A percentile compares a stretch with the other conserved stretches of the same genome.
These are phyloP conservation scores for Standfussiana lucernea DNA, from an alignment of 2,888 invertebrate genomes.

Conservation along the genomic window DNA sequence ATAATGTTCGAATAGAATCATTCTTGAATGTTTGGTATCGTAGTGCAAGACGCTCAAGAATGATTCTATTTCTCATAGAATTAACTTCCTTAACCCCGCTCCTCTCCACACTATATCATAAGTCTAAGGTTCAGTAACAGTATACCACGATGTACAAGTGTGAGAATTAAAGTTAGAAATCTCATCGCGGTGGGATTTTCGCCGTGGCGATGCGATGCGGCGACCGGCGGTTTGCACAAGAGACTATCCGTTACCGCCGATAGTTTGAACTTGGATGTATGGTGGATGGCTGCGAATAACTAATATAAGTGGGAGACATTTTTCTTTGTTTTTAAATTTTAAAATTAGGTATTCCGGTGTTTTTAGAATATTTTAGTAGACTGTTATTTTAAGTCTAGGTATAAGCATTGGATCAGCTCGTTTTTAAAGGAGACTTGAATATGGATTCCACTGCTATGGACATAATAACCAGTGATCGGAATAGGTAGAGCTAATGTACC, in stretches of 20 bases:
- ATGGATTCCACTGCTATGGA: not conserved
- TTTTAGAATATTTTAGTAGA: not conserved
- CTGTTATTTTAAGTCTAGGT: not conserved
- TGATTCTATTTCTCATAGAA: not conserved
- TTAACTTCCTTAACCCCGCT: not conserved
- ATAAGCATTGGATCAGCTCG: not conserved
- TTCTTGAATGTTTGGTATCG: not conserved
- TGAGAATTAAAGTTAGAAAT: constrained; percentile 43
- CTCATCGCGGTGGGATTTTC: constrained; percentile 10
- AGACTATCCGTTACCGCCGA: not conserved
- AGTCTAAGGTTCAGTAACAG: constrained; percentile 8
- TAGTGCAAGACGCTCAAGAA: not conserved
- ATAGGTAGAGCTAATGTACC: too few relatives aligned
- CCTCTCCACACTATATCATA: not conserved
- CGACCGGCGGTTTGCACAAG: not conserved
- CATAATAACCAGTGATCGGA: too few relatives aligned
- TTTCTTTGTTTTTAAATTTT: too few relatives aligned
- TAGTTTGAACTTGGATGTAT: not conserved
- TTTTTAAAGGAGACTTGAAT: not conserved
- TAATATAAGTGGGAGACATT: not conserved
- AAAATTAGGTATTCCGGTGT: not conserved
- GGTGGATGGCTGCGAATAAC: not conserved
- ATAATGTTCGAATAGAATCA: not conserved
- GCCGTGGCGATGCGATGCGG: constrained; percentile 11
- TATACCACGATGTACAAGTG: constrained; percentile 13